Conservation (phyloP, 2,797 vertebrate genomes). For the Halcyon smyrnensis region DNA sequence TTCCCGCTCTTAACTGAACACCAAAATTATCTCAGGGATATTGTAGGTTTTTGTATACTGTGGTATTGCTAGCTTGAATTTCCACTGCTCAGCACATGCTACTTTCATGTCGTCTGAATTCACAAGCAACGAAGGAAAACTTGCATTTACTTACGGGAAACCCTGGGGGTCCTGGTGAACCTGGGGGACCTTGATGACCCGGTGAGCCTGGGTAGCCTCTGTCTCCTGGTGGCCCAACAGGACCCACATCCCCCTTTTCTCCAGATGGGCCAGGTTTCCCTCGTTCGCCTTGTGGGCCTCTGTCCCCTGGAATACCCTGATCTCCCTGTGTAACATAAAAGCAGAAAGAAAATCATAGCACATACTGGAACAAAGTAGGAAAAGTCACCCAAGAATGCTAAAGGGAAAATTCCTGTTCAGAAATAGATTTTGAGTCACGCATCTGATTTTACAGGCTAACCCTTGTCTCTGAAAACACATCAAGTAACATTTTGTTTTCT, state of each 20-base stretch:
- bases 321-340: constrained; percentile 85
- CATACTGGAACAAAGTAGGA: neutral
- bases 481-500: neutral
- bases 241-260: constrained; percentile 84
- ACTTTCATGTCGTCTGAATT: neutral
- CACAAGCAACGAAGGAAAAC: neutral
- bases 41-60: neutral
- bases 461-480: neutral
- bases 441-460: neutral
- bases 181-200: constrained; percentile 80
- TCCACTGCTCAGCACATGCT: neutral
- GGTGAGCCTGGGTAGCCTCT: constrained; percentile 88
- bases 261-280: constrained; percentile 85
- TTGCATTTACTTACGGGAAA: constrained; percentile 79
- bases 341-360: neutral
- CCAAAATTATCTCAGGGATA: neutral
- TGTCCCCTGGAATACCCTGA: constrained; percentile 93
- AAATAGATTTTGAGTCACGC: neutral
- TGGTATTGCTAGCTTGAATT: neutral
- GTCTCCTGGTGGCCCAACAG: constrained; percentile 83
- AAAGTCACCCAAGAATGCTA: neutral
- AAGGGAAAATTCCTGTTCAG: neutral
- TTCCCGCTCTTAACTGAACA: neutral
- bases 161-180: constrained; percentile 77
- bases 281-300: constrained; percentile 94